Conservation (phyloP, 2,113 vertebrate genomes). For the Ellobius talpinus region DNA sequence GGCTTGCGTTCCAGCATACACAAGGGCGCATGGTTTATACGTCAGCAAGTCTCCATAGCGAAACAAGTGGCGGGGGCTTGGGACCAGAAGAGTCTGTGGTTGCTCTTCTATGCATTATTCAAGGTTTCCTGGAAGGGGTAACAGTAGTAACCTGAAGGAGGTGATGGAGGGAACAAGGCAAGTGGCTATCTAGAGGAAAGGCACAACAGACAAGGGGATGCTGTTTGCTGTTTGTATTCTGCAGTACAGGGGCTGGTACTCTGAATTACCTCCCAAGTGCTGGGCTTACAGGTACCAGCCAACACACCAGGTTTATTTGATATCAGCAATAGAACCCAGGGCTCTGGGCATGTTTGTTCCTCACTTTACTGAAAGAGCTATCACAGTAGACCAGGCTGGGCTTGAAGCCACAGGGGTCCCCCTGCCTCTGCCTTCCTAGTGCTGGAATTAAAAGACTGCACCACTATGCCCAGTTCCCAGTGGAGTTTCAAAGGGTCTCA, state of each 20-base stretch:
- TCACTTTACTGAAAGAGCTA: background rate
- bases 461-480: background rate
- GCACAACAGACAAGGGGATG: background rate
- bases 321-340: no score
- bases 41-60: background rate
- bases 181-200: background rate
- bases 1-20: background rate
- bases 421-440: background rate
- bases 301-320: background rate
- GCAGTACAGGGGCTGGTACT: background rate
- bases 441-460: background rate
- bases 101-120: background rate
- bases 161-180: background rate
- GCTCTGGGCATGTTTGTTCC: background rate
- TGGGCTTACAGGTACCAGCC: background rate
- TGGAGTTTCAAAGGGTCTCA: constrained; percentile 40
- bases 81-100: background rate
- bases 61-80: background rate
- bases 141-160: background rate
- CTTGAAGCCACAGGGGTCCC: background rate
- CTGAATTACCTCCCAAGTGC: background rate
- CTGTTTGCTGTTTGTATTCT: background rate
- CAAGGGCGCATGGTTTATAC: background rate
- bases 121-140: background rate
- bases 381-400: background rate